These are phyloP conservation scores for Pangasius macronema DNA, from an alignment of 2,797 vertebrate species.

Conservation along the genomic window DNA sequence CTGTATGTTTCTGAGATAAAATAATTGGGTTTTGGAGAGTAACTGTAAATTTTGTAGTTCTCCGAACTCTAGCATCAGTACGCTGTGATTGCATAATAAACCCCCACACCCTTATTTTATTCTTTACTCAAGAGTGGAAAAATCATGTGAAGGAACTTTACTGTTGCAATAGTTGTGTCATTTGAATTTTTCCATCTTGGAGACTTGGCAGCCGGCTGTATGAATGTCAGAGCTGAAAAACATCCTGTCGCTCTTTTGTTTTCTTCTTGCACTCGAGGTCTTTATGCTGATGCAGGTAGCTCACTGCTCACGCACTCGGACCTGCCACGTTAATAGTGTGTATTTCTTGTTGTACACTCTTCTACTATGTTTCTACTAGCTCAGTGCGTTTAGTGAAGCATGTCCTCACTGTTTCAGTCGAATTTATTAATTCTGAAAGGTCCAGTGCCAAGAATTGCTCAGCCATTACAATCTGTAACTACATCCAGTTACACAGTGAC, in stretches of 20 bases:
- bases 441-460: background rate
- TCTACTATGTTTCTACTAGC: background rate
- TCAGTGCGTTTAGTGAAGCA: background rate
- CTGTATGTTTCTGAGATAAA: slow-evolving; percentile 33
- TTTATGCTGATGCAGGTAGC: background rate
- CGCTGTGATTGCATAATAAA: background rate
- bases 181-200: background rate
- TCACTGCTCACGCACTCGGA: too few relatives aligned
- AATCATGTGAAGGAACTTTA: background rate
- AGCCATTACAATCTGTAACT: background rate
- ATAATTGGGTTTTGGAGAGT: background rate
- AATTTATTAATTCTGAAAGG: background rate
- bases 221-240: slow-evolving; percentile 42
- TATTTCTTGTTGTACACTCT: background rate
- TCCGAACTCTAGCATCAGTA: background rate
- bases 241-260: slow-evolving; percentile 49
- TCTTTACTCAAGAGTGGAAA: background rate
- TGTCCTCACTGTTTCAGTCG: background rate
- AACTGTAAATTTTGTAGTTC: too few relatives aligned
- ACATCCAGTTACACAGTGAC: background rate
- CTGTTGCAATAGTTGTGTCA: background rate
- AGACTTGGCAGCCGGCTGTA: slow-evolving; percentile 30
- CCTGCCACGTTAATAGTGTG: background rate
- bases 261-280: slow-evolving; percentile 33
- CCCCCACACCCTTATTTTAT: background rate